These are phyloP conservation scores for Pollimyrus isidori DNA, from an alignment of 2,113 vertebrate species.

Conservation along the genomic window DNA sequence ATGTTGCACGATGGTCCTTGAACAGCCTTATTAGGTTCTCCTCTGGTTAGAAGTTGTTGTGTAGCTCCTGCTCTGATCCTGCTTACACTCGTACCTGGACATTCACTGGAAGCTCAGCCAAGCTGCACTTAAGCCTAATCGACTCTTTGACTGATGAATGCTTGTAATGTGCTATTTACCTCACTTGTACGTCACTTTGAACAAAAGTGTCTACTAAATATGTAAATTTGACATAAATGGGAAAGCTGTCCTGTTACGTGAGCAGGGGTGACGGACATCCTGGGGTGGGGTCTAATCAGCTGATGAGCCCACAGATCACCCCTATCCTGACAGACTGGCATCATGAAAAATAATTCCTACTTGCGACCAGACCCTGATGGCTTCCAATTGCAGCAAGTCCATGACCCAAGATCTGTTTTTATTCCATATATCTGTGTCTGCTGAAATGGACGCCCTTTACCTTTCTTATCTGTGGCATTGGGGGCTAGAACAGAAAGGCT, in stretches of 20 bases:
- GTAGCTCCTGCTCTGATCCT: background rate
- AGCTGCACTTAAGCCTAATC: background rate
- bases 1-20: background rate
- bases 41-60: background rate
- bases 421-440: background rate
- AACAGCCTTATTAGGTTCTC: background rate
- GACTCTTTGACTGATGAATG: background rate
- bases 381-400: background rate
- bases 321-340: background rate
- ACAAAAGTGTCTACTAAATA: background rate
- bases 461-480: background rate
- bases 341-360: background rate
- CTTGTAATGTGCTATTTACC: background rate
- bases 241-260: background rate
- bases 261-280: background rate
- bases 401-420: background rate
- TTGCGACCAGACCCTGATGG: background rate
- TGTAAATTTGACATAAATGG: background rate
- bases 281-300: background rate
- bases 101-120: background rate
- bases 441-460: background rate
- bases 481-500: background rate
- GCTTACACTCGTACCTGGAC: background rate
- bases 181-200: background rate
- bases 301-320: background rate